Evolutionary conservation across 2,113 vertebrate species (phyloP).

Genomic region (Pterophyllum scalare): DNA sequence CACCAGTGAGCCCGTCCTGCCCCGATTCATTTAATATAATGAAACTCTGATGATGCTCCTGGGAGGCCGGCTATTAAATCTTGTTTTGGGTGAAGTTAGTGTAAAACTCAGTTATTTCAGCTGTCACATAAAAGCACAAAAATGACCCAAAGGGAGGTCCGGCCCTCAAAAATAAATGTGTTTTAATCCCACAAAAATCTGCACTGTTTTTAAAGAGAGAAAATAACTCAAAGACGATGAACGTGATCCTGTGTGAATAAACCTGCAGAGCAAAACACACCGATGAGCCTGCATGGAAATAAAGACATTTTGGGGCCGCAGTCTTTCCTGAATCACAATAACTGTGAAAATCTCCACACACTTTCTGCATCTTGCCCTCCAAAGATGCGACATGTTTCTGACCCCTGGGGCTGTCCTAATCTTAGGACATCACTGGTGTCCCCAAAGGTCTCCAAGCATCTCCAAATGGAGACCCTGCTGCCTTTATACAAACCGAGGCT

Average conservation of each 20-base stretch:
- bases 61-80: background rate
- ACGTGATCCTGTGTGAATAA: background rate
- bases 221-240: background rate
- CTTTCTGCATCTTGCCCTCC: background rate
- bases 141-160: background rate
- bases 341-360: background rate
- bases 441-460: background rate
- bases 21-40: background rate
- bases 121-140: too few relatives aligned
- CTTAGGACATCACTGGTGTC: background rate
- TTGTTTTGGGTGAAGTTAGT: background rate
- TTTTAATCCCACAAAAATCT: background rate
- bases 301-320: background rate
- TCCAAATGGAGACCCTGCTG: background rate
- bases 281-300: background rate
- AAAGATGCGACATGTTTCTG: background rate
- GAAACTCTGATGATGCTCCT: background rate
- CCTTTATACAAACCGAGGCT: background rate
- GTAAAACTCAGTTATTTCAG: background rate
- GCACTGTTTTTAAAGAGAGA: background rate
- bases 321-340: background rate
- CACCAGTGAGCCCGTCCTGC: background rate
- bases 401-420: too few relatives aligned
- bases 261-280: background rate
- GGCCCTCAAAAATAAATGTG: background rate